Evolutionary conservation across 2,797 vertebrate genomes (phyloP).

Genomic region (Oryzias dopingdopingensis): DNA sequence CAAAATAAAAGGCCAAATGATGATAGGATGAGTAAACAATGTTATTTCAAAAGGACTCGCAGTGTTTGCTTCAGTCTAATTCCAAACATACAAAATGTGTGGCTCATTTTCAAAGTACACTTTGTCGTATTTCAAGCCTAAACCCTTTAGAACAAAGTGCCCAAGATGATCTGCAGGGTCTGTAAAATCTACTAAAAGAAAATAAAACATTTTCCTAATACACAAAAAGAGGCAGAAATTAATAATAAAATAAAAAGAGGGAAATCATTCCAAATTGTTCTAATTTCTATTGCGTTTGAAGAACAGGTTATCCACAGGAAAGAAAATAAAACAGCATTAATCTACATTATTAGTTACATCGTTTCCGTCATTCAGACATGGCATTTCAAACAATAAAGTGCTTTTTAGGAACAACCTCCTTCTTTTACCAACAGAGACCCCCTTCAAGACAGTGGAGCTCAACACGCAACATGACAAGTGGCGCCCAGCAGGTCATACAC

Average conservation of each 20-base stretch:
- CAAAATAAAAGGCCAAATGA: background rate
- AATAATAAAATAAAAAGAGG: constrained; percentile 65
- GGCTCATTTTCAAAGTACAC: background rate
- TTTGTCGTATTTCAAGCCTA: background rate
- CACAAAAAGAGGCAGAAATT: too few species aligned
- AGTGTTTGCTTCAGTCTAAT: background rate
- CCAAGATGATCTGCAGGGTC: too few species aligned
- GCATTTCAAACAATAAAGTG: constrained; percentile 78
- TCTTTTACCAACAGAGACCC: constrained; percentile 27
- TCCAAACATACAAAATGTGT: constrained; percentile 1
- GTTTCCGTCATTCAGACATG: constrained; percentile 55
- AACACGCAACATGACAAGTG: constrained; percentile 20
- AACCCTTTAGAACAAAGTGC: background rate
- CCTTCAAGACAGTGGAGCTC: constrained; percentile 39
- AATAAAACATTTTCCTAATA: constrained; percentile 49
- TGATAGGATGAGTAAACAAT: too few species aligned
- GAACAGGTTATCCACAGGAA: constrained; percentile 58
- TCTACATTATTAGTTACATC: constrained; percentile 42
- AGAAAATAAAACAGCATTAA: constrained; percentile 55
- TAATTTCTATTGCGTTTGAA: constrained; percentile 72
- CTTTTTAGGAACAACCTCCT: constrained; percentile 56
- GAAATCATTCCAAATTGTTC: constrained; percentile 63
- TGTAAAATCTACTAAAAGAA: constrained; percentile 46
- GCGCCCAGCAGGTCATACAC: constrained; percentile 31
- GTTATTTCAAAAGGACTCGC: too few species aligned